Evolutionary conservation across 2,888 invertebrate genomes (phyloP).

Genomic region (Clitarchus hookeri): DNA sequence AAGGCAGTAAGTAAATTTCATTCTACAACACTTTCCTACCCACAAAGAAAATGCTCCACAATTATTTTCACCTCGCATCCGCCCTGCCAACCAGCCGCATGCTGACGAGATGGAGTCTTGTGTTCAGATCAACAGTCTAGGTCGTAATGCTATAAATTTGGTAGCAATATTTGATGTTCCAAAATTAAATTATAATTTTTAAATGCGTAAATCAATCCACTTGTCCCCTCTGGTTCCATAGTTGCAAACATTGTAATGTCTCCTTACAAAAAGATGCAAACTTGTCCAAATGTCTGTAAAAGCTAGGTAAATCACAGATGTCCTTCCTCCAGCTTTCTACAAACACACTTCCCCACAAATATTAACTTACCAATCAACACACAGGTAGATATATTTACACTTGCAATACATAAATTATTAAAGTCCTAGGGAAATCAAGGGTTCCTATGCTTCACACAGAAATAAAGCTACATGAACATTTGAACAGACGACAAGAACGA

Average conservation of each 20-base stretch:
- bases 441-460: background rate
- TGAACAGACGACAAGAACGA: background rate
- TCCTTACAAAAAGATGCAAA: background rate
- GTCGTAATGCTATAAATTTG: background rate
- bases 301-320: conserved; percentile 11
- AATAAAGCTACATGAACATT: conserved; percentile 5
- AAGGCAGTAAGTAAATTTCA: background rate
- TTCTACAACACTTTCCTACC: background rate
- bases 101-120: background rate
- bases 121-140: background rate
- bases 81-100: background rate
- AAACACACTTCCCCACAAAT: background rate
- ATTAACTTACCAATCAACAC: background rate
- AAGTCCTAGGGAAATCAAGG: background rate
- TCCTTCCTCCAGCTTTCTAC: background rate
- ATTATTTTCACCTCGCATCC: background rate
- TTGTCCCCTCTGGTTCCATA: background rate
- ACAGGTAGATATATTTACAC: background rate
- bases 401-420: background rate
- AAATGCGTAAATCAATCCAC: background rate
- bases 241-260: background rate
- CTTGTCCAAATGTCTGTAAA: conserved; percentile 7
- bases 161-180: background rate
- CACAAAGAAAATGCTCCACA: background rate
- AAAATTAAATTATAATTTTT: background rate